Evolutionary conservation across 2,113 vertebrate genomes (phyloP), one percentile per base, ranked within the genome.

Genomic region (Burhinus oedicnemus): DNA sequence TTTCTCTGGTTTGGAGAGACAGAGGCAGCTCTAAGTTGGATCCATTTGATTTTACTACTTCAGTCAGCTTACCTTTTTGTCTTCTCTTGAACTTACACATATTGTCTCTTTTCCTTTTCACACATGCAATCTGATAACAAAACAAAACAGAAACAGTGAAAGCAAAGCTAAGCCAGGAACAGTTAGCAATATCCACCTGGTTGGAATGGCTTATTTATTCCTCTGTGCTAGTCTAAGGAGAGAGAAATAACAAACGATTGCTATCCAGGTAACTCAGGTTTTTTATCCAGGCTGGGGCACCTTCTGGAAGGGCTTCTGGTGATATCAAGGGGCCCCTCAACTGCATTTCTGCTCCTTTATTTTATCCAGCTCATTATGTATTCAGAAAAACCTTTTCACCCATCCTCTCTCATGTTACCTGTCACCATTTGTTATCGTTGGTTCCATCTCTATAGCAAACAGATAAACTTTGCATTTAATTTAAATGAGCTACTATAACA

Each of bases 101-200:
- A 10, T 11, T 30, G 40, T 52, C 22, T 45, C 21, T 49, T 40
- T 34, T 60, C 29, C n/a, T 51, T 58, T 71, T 78, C 72, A 65
- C 65, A 49, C 40, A 9, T 19, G n/a, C 29, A 29, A 26, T 44
- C 66, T 34, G 51, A 4, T n/a, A 44, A 36, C 21, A 23, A 70
- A 47, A 40, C 34, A 27, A n/a, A 62, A 12, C 49, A 74, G 65
- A 22, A 61, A 12, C 7, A 14, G 38, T 1, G 26, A 85, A 51
- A 40, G 66, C 11, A 16, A 20, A 27, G 69, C 70, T 19, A n/a
- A 49, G 87, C 58, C 62, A 62, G 49, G 49, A 58, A 7, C 20
- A 29, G 8, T 40, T 22, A 34, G 7, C 7, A 34, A 4, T 5
- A 54, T 5, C 55, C 49, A 12, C 1, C 0, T 3, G 20, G n/a